Conservation (phyloP, 2,888 invertebrate species). For the Euproctis similis region DNA sequence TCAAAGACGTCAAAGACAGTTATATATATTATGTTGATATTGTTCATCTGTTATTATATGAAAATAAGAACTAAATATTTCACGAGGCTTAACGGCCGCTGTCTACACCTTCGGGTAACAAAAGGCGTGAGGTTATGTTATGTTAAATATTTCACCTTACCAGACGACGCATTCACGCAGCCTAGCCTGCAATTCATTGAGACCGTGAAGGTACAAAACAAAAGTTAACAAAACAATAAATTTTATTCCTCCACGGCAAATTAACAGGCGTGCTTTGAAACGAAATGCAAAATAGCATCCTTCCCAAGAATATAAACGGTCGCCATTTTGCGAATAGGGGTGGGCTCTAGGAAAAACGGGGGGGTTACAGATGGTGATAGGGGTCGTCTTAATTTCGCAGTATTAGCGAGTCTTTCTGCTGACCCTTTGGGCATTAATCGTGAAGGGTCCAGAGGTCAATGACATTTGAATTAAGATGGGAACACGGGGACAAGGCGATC, state of each 20-base stretch:
- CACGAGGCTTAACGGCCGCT: too few relatives aligned
- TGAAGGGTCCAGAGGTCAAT: constrained; percentile 60
- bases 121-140: too few relatives aligned
- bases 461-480: constrained; percentile 64
- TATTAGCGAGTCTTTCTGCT: constrained; percentile 65
- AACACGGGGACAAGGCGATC: constrained; percentile 41
- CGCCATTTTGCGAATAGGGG: constrained; percentile 32
- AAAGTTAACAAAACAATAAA: constrained; percentile 10
- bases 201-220: neutral
- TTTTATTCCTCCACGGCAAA: constrained; percentile 13
- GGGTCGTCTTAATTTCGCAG: constrained; percentile 71
- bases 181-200: too few relatives aligned
- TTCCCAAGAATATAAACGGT: constrained; percentile 32
- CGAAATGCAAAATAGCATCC: constrained; percentile 27
- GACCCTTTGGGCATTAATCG: constrained; percentile 69
- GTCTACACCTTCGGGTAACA: too few relatives aligned
- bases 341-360: too few relatives aligned
- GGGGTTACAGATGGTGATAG: constrained; percentile 55
- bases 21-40: too few relatives aligned
- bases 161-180: too few relatives aligned
- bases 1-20: too few relatives aligned
- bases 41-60: too few relatives aligned
- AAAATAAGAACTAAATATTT: too few relatives aligned
- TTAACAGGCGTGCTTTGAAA: constrained; percentile 18
- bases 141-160: too few relatives aligned